Evolutionary conservation across 2,113 vertebrate genomes (phyloP).

Genomic region (Cyphomyrus discorhynchus): DNA sequence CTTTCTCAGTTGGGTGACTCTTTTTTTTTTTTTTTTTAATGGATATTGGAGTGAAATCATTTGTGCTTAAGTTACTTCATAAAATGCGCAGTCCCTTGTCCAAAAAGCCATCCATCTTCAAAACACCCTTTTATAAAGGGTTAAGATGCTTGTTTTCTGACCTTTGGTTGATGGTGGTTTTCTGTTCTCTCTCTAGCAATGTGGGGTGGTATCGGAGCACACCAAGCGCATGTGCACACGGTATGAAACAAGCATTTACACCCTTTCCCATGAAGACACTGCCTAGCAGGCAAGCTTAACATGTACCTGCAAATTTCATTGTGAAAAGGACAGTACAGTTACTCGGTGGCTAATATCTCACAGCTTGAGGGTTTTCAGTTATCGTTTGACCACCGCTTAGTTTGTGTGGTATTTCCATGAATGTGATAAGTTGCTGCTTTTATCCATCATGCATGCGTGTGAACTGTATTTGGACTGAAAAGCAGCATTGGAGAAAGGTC

Average conservation of each 20-base stretch:
- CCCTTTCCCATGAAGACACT: not conserved
- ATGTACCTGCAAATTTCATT: not conserved
- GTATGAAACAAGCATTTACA: constrained; percentile 52
- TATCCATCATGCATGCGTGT: not conserved
- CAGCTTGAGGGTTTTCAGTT: not conserved
- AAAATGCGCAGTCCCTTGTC: not conserved
- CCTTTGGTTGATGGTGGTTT: not conserved
- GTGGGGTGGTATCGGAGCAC: constrained; percentile 94
- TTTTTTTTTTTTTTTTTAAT: not conserved
- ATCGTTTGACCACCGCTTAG: not conserved
- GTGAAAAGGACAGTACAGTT: not conserved
- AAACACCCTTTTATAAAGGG: not conserved
- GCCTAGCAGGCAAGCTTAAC: not conserved
- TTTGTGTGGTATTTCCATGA: not conserved
- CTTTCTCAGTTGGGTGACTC: not conserved
- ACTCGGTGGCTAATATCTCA: not conserved
- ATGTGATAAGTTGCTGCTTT: not conserved
- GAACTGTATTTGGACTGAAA: not conserved
- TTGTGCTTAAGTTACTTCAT: not conserved
- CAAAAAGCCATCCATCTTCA: not conserved
- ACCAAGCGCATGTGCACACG: constrained; percentile 99
- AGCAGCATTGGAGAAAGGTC: not conserved
- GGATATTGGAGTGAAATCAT: not conserved
- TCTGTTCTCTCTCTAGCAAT: constrained; percentile 72
- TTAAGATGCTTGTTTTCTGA: not conserved